Evolutionary conservation across 1,140 invertebrate species (phyloP), one percentile per base, ranked within the genome.

Genomic region (Neodiprion pinetum): DNA sequence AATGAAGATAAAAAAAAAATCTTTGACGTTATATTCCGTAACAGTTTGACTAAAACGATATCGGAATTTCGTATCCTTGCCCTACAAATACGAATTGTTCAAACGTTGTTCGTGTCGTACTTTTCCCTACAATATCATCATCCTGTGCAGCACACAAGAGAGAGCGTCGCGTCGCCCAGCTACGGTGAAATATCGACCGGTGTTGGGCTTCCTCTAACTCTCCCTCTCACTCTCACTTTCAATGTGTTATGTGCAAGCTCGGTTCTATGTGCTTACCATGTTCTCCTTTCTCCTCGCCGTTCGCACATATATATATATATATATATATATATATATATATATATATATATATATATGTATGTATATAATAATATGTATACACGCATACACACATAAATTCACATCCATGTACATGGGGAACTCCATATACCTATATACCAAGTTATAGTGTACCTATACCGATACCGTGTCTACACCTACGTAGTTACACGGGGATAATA

Each of bases 101-200:
- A 5, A 40, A 1, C 28, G 28, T 40, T 40, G 0, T 40, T 5
- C 28, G 53, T 5, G 53, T 61, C 53, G 53, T 61, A 61, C 11
- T 61, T 61, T 14, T 61, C 53, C 9, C 53, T 61, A 1, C 5
- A 61, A 61, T 61, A 12, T 40, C 28, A 40, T 40, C 28, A 40
- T 4, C 28, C 28, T 40, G 28, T 40, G 28, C 28, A 40, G 28
- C 28, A 40, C 28, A 5, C 28, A 40, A 40, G 28, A 40, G 78
- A 65, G 40, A 72, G 71, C 72, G 71, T 40, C 28, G 74, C 79
- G 76, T 75, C 70, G 77, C 70, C 72, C 76, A 78, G 73, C 75
- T 80, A 81, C 78, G 74, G 79, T 79, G 77, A 83, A 84, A 86
- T 87, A 86, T 85, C 84, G 85, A 86, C 81, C 85, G 83, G 67